Base-by-base conservation (phyloP, 2,888 invertebrate genomes). In the Dasypolia templi region DNA sequence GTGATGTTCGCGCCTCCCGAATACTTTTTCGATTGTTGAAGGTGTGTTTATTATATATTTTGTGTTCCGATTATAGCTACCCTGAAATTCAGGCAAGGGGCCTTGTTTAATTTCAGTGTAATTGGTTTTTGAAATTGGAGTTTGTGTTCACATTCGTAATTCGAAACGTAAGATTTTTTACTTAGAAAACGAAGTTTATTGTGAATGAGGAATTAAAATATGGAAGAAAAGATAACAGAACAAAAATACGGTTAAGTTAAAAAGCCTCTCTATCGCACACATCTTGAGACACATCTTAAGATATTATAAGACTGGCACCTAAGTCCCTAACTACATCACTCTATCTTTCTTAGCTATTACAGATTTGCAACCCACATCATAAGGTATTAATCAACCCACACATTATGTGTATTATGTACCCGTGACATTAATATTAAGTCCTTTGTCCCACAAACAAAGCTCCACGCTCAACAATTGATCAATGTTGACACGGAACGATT, bases 11-110 rank as follows among this genome's bases (percentile, higher is more conserved):
- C 77, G 77, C 81, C 68, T 79, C 83, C 72, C 64, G 63, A 87
- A 87, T 86, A 87, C 84, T 83, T 87, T 84, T 86, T 76, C 79
- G 74, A 86, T 78, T 87, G 87, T 87, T 79, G 64, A 59, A 51
- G 66, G 64, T 78, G 59, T 85, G 81, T 73, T 77, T 85, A 71
- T 71, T 85, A 75, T 72, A 77, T 73, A 75, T 82, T 72, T 81
- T 76, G 79, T 71, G 77, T 67, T 62, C 12, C 17, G 44, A 61
- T 73, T 56, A 53, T 46, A 61, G 17, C 9, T 19, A 42, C 6
- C 9, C 19, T 19, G 55, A 51, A 63, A 63, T 72, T 9, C 26
- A 51, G 12, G 11, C 19, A 64, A 51, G 17, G 26, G 26, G 14
- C n/a, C 12, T n/a, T 49, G 51, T 64, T 64, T 46, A 53, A 64